These are phyloP conservation scores for Palythoa grandiflora DNA, from an alignment of 92 coral and sea anemone genomes.

Conservation along the genomic window DNA sequence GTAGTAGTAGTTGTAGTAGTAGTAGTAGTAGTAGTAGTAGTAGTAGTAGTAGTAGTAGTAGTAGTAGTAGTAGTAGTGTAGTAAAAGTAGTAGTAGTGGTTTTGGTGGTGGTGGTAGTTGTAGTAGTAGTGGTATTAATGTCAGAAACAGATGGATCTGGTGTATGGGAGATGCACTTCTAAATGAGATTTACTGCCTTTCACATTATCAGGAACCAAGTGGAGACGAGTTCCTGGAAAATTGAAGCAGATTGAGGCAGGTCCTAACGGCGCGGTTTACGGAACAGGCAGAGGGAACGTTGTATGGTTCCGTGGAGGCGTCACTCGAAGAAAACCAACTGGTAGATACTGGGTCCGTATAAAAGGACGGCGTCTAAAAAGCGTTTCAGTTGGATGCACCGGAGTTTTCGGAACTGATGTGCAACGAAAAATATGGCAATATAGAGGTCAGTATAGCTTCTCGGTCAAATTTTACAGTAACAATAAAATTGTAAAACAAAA, in stretches of 20 bases:
- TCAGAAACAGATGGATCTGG: no score
- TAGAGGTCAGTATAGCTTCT: background rate
- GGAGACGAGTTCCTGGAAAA: background rate
- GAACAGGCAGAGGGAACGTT: background rate
- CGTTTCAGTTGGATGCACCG: slow-evolving; percentile 33
- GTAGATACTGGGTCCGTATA: slow-evolving; percentile 32
- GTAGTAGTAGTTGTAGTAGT: no score
- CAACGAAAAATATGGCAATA: slow-evolving; percentile 22
- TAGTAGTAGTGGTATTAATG: no score
- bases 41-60: no score
- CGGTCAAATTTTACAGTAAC: no score
- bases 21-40: no score
- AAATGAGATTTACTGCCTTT: background rate
- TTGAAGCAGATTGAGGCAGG: slow-evolving; percentile 35
- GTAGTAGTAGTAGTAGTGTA: no score
- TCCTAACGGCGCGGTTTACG: slow-evolving; percentile 14
- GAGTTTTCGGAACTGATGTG: background rate
- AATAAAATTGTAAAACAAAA: no score
- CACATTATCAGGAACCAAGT: background rate
- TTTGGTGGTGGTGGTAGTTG: no score
- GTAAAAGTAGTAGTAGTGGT: no score
- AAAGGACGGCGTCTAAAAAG: slow-evolving; percentile 12
- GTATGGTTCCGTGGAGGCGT: slow-evolving; percentile 44
- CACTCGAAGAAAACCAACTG: slow-evolving; percentile 15
- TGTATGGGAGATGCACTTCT: no score